These are phyloP conservation scores for Frieseomelitta varia DNA, from an alignment of 1,140 invertebrate species.

Conservation along the genomic window DNA sequence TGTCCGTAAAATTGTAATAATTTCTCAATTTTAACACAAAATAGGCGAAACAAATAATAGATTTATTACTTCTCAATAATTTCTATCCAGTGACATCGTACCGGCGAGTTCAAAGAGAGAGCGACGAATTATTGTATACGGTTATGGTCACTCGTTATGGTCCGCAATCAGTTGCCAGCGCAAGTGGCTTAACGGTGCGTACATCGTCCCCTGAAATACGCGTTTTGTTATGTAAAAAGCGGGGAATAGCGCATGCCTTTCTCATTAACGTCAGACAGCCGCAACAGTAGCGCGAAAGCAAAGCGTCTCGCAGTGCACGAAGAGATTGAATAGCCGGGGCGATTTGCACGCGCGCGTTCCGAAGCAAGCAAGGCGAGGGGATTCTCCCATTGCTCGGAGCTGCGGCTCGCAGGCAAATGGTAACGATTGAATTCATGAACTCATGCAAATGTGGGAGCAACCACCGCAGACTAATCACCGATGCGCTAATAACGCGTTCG, in stretches of 20 bases:
- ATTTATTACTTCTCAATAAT: too few species aligned
- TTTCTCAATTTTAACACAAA: too few species aligned
- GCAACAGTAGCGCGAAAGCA: neutral
- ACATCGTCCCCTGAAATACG: neutral
- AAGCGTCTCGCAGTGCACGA: neutral
- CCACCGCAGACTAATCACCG: constrained; percentile 8
- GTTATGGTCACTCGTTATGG: too few species aligned
- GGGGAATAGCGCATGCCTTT: neutral
- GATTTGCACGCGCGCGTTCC: constrained; percentile 23
- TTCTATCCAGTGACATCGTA: too few species aligned
- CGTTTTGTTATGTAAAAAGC: constrained; percentile 20
- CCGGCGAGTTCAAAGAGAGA: too few species aligned
- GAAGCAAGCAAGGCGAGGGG: neutral
- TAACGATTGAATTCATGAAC: constrained; percentile 21
- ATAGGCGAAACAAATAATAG: too few species aligned
- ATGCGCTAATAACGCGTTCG: constrained; percentile 31
- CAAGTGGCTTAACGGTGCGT: too few species aligned
- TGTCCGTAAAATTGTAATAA: too few species aligned
- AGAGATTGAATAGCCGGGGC: constrained; percentile 17
- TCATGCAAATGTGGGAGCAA: constrained; percentile 23
- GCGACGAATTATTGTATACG: too few species aligned
- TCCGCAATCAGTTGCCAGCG: too few species aligned
- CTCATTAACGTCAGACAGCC: constrained; percentile 7
- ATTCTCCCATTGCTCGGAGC: neutral
- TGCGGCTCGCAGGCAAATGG: neutral